Evolutionary conservation across 2,797 vertebrate genomes (phyloP).

Genomic region (Manis javanica): DNA sequence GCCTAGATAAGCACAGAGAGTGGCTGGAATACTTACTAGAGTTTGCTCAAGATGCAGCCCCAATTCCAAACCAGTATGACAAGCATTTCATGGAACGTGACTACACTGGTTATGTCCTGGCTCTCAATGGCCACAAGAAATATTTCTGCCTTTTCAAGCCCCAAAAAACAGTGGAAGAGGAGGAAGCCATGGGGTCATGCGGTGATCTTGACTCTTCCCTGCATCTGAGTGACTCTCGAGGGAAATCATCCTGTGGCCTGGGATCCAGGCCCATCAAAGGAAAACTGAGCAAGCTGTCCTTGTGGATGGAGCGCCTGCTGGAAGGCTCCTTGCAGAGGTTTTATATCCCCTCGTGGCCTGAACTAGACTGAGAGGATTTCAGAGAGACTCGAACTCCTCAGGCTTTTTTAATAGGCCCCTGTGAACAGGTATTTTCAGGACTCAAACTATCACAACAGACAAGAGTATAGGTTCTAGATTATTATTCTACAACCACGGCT

Average conservation of each 20-base stretch:
- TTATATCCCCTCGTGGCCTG: constrained; percentile 96
- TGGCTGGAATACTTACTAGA: constrained; percentile 96
- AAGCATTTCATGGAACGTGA: constrained; percentile 91
- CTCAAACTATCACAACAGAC: constrained; percentile 27
- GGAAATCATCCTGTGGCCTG: constrained; percentile 86
- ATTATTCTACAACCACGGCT: constrained; percentile 68
- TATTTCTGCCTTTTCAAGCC: constrained; percentile 98
- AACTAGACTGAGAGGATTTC: constrained; percentile 89
- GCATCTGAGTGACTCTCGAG: constrained; percentile 85
- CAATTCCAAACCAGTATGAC: constrained; percentile 92
- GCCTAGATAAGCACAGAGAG: constrained; percentile 95
- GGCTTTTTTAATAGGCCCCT: constrained; percentile 75
- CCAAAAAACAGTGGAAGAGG: constrained; percentile 88
- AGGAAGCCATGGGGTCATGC: constrained; percentile 75
- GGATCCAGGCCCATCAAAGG: constrained; percentile 89
- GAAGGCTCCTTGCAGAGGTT: constrained; percentile 97
- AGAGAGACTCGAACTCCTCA: constrained; percentile 68
- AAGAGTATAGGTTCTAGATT: constrained; percentile 83
- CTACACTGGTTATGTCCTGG: constrained; percentile 96
- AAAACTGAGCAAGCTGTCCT: constrained; percentile 95
- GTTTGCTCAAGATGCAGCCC: constrained; percentile 92
- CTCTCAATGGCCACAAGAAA: constrained; percentile 97
- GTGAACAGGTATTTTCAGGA: constrained; percentile 79
- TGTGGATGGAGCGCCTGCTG: constrained; percentile 98
- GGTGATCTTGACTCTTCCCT: constrained; percentile 82